phyloP scores from a whole-genome alignment of 2,888 invertebrate genomes.

The Sicus ferrugineus region DNA sequence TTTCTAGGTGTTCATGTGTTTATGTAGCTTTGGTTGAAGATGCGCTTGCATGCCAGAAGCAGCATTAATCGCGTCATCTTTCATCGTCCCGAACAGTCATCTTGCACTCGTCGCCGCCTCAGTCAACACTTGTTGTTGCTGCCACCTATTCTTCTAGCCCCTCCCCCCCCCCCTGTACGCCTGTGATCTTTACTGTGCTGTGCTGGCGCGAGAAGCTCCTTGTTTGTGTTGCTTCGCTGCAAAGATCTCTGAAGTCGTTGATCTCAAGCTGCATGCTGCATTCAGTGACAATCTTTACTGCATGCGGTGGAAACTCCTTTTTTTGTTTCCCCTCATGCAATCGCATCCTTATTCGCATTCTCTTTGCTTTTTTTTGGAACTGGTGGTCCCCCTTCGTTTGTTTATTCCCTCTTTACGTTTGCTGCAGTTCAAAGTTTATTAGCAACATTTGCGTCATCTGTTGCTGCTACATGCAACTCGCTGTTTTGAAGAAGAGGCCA shows the following conservation, averaged over 20 bases:
- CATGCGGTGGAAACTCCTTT: neutral
- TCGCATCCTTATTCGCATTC: slow-evolving; percentile 14
- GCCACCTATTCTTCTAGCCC: neutral
- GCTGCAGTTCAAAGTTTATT: slow-evolving; percentile 19
- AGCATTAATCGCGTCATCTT: neutral
- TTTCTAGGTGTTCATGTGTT: too few species aligned
- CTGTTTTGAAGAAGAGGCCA: neutral
- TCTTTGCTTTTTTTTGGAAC: neutral
- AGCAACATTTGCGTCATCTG: slow-evolving; percentile 20
- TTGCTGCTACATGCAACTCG: slow-evolving; percentile 15
- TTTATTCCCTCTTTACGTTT: neutral
- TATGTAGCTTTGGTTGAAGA: neutral
- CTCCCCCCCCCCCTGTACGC: neutral
- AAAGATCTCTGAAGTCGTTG: slow-evolving; percentile 16
- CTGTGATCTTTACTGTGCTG: neutral
- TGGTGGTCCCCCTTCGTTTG: neutral
- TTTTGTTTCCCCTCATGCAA: neutral
- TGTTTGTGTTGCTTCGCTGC: slow-evolving; percentile 1
- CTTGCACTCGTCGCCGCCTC: neutral
- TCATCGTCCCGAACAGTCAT: slow-evolving; percentile 2
- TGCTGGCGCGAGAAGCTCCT: neutral
- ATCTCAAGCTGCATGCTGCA: slow-evolving; percentile 5
- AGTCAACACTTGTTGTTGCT: slow-evolving; percentile 8
- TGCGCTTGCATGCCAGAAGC: neutral
- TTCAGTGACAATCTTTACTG: neutral